phyloP scores from a whole-genome alignment of 2,888 invertebrate genomes.

The Drosophila neotestacea region DNA sequence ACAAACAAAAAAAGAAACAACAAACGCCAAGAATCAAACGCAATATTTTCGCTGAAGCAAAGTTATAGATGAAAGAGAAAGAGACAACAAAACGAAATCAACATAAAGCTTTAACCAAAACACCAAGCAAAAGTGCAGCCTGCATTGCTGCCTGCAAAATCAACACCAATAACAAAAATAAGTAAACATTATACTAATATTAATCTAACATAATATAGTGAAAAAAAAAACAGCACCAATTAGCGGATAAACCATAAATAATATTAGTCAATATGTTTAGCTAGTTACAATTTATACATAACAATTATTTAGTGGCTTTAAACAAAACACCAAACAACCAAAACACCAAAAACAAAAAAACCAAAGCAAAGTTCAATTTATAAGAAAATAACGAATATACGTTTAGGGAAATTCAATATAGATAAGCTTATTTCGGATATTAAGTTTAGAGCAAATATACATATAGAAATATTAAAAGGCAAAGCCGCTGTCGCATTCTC shows the following conservation, averaged over 20 bases:
- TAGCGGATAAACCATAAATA: constrained; percentile 59
- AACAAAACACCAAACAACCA: constrained; percentile 82
- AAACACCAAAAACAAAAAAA: constrained; percentile 74
- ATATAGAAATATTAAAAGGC: constrained; percentile 41
- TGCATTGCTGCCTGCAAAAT: constrained; percentile 21
- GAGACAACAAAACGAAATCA: constrained; percentile 51
- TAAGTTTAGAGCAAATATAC: constrained; percentile 50
- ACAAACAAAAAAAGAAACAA: constrained; percentile 41
- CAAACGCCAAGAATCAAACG: constrained; percentile 62
- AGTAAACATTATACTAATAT: constrained; percentile 19
- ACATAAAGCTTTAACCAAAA: constrained; percentile 77
- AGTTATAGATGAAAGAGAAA: constrained; percentile 33
- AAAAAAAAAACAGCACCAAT: constrained; percentile 71
- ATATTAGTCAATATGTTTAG: constrained; percentile 70
- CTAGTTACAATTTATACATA: constrained; percentile 70
- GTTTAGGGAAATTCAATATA: constrained; percentile 78
- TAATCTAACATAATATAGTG: constrained; percentile 53
- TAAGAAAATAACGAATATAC: constrained; percentile 76
- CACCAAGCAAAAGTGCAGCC: constrained; percentile 59
- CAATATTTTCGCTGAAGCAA: constrained; percentile 67
- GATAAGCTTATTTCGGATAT: constrained; percentile 54
- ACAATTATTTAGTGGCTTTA: constrained; percentile 81
- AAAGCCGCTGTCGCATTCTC: constrained; percentile 31
- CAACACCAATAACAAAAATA: constrained; percentile 17
- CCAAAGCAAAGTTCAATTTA: constrained; percentile 62